Evolutionary conservation across 2,797 vertebrate species (phyloP), one percentile per base, ranked within the genome.

Genomic region (Anguilla anguilla): DNA sequence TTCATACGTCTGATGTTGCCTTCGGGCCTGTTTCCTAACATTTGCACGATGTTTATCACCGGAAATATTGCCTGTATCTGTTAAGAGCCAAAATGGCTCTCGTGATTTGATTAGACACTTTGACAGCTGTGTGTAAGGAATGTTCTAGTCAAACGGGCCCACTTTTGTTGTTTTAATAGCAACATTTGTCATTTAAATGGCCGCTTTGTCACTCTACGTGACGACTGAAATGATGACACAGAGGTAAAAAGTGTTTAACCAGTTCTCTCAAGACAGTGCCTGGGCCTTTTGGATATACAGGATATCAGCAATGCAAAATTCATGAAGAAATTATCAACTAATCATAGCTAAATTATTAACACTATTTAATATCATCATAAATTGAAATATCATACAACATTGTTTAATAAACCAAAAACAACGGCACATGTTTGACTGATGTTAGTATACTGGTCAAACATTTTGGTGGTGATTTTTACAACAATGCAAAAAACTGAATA

Each of bases 1-100:
- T 98, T 98, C 97, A 98, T 97, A 98, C 96, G 97, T 97, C 97
- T 97, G 97, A 97, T 96, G 97, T 96, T 97, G 98, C 97, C 98
- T 97, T 96, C 97, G 97, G 98, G 97, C 96, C 96, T 97, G 25
- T 74, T 97, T 98, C 98, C 97, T 98, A 99, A 98, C 97, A 98
- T 96, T 96, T 97, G 96, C 43, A 96, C 96, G 96, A 96, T 96
- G 97, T 97, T 98, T 97, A 98, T 96, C 97, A 98, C 96, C 95
- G 96, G 96, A 95, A 95, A 94, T 95, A 94, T 92, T 92, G 94
- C 94, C 95, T 94, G 94, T 95, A 95, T 96, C 96, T 94, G 94
- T 95, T 95, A 95, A 94, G 94, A 89, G 93, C 94, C 90, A 94
- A 94, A 94, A 88, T 92, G 91, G 94, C 93, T 93, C 90, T 89